Conservation (phyloP, 2,797 vertebrate genomes). For the Esox lucius region DNA sequence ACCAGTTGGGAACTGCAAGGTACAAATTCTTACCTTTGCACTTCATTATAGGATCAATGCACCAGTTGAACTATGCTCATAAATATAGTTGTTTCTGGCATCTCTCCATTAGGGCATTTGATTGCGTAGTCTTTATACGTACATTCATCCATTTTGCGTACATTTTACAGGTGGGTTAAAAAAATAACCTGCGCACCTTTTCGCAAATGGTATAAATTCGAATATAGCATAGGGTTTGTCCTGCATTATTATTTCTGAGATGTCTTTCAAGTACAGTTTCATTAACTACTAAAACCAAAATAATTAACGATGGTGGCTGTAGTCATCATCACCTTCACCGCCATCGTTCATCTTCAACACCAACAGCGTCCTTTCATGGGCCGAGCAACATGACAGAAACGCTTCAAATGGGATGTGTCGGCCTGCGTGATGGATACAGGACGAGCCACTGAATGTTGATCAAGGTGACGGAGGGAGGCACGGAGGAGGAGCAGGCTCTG, state of each 20-base stretch:
- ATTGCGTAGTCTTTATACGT: not conserved
- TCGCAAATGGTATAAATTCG: not conserved
- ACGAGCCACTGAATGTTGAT: slow-evolving; percentile 74
- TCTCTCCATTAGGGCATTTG: not conserved
- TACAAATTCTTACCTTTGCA: not conserved
- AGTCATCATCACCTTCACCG: not conserved
- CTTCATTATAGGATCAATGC: not conserved
- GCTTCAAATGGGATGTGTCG: not conserved
- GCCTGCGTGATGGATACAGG: slow-evolving; percentile 64
- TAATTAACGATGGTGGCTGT: not conserved
- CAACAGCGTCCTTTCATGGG: not conserved
- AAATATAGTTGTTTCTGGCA: not conserved
- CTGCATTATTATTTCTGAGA: not conserved
- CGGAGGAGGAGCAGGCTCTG: slow-evolving; percentile 58
- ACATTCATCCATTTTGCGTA: not conserved
- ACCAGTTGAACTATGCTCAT: not conserved
- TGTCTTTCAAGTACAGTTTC: not conserved
- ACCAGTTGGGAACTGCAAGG: not conserved
- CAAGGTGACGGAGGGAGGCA: slow-evolving; percentile 66
- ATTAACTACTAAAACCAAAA: not conserved
- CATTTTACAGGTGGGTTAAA: not conserved
- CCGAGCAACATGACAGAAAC: not conserved
- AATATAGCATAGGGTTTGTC: not conserved
- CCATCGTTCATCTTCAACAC: not conserved
- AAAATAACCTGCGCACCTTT: not conserved